Conservation (phyloP, 2,888 invertebrate genomes). For the Platycnemis pennipes region DNA sequence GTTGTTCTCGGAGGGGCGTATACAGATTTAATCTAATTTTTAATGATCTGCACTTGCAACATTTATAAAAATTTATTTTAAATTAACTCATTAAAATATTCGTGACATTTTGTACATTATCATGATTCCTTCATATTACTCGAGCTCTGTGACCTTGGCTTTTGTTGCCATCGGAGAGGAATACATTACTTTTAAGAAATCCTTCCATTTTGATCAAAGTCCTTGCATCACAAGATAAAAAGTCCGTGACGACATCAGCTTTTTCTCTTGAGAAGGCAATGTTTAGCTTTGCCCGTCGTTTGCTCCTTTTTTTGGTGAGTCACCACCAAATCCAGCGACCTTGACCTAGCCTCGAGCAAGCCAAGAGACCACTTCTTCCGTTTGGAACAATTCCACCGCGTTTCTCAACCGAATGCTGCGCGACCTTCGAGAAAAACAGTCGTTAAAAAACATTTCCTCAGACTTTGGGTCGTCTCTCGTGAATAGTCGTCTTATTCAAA, state of each 20-base stretch:
- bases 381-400: neutral
- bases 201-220: neutral
- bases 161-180: neutral
- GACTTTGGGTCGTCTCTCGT: neutral
- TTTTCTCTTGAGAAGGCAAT: neutral
- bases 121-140: neutral
- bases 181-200: neutral
- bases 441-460: conserved; percentile 29
- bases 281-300: neutral
- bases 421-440: conserved; percentile 49
- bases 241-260: conserved; percentile 42
- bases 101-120: neutral
- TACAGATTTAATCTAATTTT: neutral
- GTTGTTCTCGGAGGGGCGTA: no score
- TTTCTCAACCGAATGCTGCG: neutral
- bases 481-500: conserved; percentile 3
- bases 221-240: neutral
- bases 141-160: neutral
- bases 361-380: neutral
- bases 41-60: neutral
- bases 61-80: no score
- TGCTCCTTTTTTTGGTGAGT: conserved; percentile 3
- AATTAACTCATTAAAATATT: no score
- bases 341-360: conserved; percentile 41
- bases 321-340: conserved; percentile 45